Percentiles rank a stretch among this genome's conserved stretches.
Evolutionary conservation across 35 echinoderm and acorn worm genomes (phyloP).

Genomic region (Heliocidaris tuberculata): DNA sequence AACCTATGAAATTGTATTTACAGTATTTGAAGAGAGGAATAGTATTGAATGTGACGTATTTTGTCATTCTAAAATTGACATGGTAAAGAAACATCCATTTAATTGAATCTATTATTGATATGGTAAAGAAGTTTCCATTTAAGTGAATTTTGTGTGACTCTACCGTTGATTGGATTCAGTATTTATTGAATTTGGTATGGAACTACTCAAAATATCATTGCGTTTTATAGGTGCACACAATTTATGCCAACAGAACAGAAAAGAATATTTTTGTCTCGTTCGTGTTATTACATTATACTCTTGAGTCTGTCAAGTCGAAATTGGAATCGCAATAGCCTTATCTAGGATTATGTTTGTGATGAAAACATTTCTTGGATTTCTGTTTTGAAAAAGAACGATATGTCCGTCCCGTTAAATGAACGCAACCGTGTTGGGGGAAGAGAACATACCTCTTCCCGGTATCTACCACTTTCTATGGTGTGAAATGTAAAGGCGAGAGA

Average conservation of each 20-base stretch:
- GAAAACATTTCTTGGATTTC: neutral
- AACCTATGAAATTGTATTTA: neutral
- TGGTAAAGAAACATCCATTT: neutral
- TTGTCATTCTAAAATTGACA: neutral
- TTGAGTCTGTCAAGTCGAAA: neutral
- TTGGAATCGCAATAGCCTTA: neutral
- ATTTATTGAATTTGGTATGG: neutral
- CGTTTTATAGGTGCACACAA: neutral
- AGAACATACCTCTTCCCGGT: neutral
- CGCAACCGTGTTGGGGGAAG: neutral
- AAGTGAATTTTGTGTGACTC: neutral
- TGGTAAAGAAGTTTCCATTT: neutral
- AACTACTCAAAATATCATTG: neutral
- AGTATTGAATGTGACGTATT: neutral
- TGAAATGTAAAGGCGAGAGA: neutral
- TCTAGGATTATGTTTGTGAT: neutral
- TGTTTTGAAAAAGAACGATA: neutral
- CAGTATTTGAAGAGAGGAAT: neutral
- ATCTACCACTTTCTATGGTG: neutral
- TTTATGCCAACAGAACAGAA: neutral
- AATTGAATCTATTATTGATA: neutral
- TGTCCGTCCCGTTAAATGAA: neutral
- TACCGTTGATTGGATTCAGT: neutral
- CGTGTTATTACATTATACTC: neutral
- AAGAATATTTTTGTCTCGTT: neutral